Evolutionary conservation across 2,797 vertebrate genomes (phyloP).

Genomic region (Cuculus canorus): DNA sequence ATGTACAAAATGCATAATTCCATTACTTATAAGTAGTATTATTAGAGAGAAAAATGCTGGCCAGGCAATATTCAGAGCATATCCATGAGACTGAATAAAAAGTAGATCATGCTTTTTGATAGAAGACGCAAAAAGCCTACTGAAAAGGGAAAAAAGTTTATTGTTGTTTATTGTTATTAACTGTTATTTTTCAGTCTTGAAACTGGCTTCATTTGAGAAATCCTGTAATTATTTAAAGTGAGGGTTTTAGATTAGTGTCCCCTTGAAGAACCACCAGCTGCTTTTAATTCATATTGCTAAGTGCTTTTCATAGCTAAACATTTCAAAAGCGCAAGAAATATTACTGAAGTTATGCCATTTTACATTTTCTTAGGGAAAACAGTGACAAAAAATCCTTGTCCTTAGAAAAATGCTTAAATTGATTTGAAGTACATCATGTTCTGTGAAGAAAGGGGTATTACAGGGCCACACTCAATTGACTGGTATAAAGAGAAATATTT

Average conservation of each 20-base stretch:
- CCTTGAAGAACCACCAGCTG: neutral
- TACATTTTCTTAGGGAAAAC: neutral
- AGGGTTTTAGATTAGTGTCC: neutral
- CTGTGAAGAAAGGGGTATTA: neutral
- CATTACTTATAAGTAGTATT: neutral
- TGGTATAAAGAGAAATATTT: neutral
- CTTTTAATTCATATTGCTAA: neutral
- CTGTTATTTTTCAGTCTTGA: neutral
- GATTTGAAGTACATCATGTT: neutral
- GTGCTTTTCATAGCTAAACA: neutral
- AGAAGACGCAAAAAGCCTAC: neutral
- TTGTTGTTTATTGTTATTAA: neutral
- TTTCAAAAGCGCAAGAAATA: neutral
- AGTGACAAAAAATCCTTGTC: neutral
- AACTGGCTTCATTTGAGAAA: neutral
- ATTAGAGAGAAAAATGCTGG: neutral
- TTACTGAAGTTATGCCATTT: neutral
- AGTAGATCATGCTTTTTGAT: neutral
- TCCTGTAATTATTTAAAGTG: neutral
- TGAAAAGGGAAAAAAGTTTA: neutral
- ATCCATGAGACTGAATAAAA: neutral
- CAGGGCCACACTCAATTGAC: neutral
- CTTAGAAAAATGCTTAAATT: neutral
- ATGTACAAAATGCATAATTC: neutral
- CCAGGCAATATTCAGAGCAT: neutral